phyloP scores from a whole-genome alignment of 2,888 invertebrate genomes.

The Eristalinus sepulchralis region DNA sequence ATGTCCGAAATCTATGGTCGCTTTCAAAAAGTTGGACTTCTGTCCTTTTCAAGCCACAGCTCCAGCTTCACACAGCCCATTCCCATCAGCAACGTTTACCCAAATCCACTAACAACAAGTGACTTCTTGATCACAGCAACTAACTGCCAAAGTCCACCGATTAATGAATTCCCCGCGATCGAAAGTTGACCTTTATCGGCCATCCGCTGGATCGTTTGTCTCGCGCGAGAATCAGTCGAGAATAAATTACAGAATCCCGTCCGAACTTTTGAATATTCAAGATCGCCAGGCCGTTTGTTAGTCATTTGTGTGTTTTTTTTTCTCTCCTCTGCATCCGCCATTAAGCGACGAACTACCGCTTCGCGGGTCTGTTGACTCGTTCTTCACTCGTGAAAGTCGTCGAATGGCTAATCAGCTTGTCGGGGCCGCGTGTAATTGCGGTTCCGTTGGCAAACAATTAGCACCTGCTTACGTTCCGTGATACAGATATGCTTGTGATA shows the following conservation, averaged over 20 bases:
- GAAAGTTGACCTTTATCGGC: slow-evolving; percentile 19
- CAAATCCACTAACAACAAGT: no score
- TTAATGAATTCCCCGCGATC: slow-evolving; percentile 5
- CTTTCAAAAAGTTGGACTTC: no score
- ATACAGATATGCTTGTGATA: not conserved
- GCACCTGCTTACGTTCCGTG: not conserved
- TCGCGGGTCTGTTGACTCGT: not conserved
- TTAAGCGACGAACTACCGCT: not conserved
- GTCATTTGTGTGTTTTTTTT: not conserved
- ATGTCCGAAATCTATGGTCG: no score
- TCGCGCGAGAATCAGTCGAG: not conserved
- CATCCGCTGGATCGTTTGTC: not conserved
- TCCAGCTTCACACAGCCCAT: no score
- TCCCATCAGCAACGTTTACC: no score
- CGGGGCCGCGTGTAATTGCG: slow-evolving; percentile 14
- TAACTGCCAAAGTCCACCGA: not conserved
- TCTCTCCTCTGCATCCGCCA: not conserved
- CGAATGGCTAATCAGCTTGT: slow-evolving; percentile 20
- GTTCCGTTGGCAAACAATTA: slow-evolving; percentile 2
- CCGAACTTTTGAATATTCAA: slow-evolving; percentile 8
- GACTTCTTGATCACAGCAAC: no score
- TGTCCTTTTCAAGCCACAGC: no score
- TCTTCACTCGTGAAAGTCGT: slow-evolving; percentile 22
- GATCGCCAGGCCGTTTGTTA: not conserved
- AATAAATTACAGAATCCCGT: slow-evolving; percentile 4